Evolutionary conservation across 2,888 invertebrate genomes (phyloP), one percentile per base, ranked within the genome.

Genomic region (Ophion ventricosus): DNA sequence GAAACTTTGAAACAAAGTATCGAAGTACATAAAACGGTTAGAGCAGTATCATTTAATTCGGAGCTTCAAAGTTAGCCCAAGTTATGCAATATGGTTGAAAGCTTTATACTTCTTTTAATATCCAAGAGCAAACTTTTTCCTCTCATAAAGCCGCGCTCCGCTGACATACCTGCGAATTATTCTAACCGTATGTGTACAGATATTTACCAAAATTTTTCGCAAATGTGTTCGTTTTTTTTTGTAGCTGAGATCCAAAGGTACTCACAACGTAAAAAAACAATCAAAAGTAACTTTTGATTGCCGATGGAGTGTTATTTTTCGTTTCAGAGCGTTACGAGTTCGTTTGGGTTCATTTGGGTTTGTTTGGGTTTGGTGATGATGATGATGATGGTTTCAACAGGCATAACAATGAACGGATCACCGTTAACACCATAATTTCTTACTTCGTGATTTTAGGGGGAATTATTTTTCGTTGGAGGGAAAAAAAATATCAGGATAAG

Each of bases 401-500:
- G 35, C 8, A 35, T 35, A 8, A 35, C 8, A n/a, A n/a, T n/a
- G n/a, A n/a, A n/a, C n/a, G n/a, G n/a, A n/a, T n/a, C 56, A 11
- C 17, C 63, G 29, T 75, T 84, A 83, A 73, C 83, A 87, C 87
- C 86, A 83, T 85, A 76, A 8, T 76, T 59, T 56, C 54, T 20
- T 57, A 7, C 64, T 54, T 54, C 49, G 23, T 7, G 17, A 63
- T 57, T 75, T 59, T 29, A 29, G 40, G 17, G 57, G 29, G n/a
- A n/a, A n/a, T n/a, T 29, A 66, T 49, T 67, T 43, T 14, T 17
- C 54, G 26, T 25, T 83, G 70, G 61, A 84, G 76, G 80, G 49
- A 54, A 82, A 87, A 87, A 54, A 82, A 87, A 87, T 90, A 84
- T 79, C 79, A 85, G 89, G 88, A 89, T 82, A 90, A 86, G 90